Base-by-base conservation (phyloP, 2,888 invertebrate genomes). In the Apodemia duryi region DNA sequence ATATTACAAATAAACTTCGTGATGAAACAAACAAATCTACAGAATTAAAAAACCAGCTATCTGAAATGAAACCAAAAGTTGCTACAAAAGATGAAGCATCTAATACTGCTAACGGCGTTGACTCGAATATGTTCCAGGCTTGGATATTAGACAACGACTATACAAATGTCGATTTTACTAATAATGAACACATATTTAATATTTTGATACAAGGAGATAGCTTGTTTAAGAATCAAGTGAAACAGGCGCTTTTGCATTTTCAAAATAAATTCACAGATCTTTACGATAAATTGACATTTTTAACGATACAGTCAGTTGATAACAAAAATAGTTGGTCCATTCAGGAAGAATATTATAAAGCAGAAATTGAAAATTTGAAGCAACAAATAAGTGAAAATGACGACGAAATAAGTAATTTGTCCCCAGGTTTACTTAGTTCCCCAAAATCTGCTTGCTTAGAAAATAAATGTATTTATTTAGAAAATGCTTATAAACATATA, bases 281-380 rank as follows among this genome's bases (percentile, higher is more conserved):
- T 43, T 88, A 85, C 74, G 85, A 91, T 66, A 91, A 91, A 77
- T 83, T 93, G 69, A 85, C 86, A 6, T 72, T 82, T 57, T 78
- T 92, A 71, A 83, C 93, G 72, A 79, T 91, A 46, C 82, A 83
- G 66, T 81, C 89, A 65, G 76, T 85, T 43, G 88, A 92, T 69
- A 85, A 89, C 71, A 79, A 81, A 66, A 88, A 84, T 65, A 84
- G 85, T 72, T 92, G 91, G 87, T 72, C 79, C 13, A 79, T 90
- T 67, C 81, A 86, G 78, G 90, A 92, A 79, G 90, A 92, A 72
- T 77, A 83, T 46, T 91, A 88, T 60, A 89, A 82, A 74, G 85
- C 87, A 4, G 81, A 87, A 76, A 91, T 92, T 61, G 87, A 86
- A 80, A 84, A 81, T 69, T 76, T 91, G 21, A 85, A 81, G 74